Evolutionary conservation across 2,113 vertebrate species (phyloP), one percentile per base, ranked within the genome.

Genomic region (Caloenas nicobarica): DNA sequence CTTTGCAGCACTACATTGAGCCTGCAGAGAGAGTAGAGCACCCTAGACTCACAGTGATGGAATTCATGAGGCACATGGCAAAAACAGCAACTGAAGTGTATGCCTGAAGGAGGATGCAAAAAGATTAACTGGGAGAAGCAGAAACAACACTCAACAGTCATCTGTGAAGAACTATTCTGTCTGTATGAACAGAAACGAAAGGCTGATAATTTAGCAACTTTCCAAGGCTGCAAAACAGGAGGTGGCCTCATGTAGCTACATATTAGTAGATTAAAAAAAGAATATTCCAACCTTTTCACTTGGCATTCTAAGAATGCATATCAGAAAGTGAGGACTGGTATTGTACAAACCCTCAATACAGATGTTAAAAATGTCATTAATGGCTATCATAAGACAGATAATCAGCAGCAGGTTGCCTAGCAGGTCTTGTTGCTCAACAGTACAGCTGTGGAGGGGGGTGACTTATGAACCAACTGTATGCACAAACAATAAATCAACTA

Each of bases 1-100:
- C 12, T 72, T 61, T 44, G 46, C 7, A 50, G 22, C 34, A 57
- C 26, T n/a, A 21, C 0, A 0, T 2, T 42, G 17, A 38, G 31
- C 24, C 8, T 2, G 21, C 3, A 14, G 10, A 40, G 3, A 38
- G 6, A 44, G 33, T 0, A 46, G 5, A 90, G 31, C 17, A 69
- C 36, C 26, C 29, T 24, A 24, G 48, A 58, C 38, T 65, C 48
- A 50, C 48, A 50, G 48, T 23, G 48, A 24, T 46, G 18, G 18
- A 46, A 46, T 46, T 46, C 44, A 46, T 25, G 1, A 33, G 5
- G 4, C 84, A 54, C 6, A 42, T 0, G 0, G 22, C 33, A 88
- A 88, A 85, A 85, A 18, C 18, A 89, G 57, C 44, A 82, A 40
- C 22, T 25, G 3, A 82, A 80, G 3, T 15, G 5, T 15, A 72